Evolutionary conservation across 2,888 invertebrate genomes (phyloP), one percentile per base, ranked within the genome.

Genomic region (Geophilus truncorum): DNA sequence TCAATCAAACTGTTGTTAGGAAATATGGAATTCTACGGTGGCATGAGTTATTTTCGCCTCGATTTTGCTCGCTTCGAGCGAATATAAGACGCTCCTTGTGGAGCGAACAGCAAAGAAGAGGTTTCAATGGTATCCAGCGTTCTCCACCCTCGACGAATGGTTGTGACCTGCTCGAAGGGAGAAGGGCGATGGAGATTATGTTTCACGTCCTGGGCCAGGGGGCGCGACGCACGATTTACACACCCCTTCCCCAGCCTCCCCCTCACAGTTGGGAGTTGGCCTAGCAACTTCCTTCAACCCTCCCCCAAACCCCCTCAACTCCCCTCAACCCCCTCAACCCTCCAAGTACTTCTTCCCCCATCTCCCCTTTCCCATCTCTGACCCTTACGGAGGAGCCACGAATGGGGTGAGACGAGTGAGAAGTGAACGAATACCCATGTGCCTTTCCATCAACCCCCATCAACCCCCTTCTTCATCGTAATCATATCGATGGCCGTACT

Each of bases 181-280:
- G 75, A 75, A 75, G 75, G 30, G 75, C 15, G 77, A 77, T 45
- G 77, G 34, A 77, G 77, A 77, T 77, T 36, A 77, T 34, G 18
- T 77, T 77, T 34, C 77, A 34, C 77, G 30, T 77, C 77, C 77
- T 34, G 34, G 34, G 32, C 34, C 34, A 77, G 77, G 77, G 77
- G 77, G 77, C 77, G 77, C 77, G 77, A 77, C 34, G 77, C 77
- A 77, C 77, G 30, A 77, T 77, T 77, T 77, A 77, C 77, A 77
- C 77, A 32, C 77, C 77, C 30, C 45, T 45, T 45, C 45, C n/a
- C 45, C 45, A 45, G 18, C 45, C 45, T 45, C 45, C 45, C 45
- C 45, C 45, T 45, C 45, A 45, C 45, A 32, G 4, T 9, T 32
- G 5, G 9, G 5, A 77, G 77, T 77, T 77, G 30, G 77, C 34